Percentiles rank a stretch among this genome's conserved stretches.
Conservation (phyloP, 2,888 invertebrate species). For the Seira ritae region DNA sequence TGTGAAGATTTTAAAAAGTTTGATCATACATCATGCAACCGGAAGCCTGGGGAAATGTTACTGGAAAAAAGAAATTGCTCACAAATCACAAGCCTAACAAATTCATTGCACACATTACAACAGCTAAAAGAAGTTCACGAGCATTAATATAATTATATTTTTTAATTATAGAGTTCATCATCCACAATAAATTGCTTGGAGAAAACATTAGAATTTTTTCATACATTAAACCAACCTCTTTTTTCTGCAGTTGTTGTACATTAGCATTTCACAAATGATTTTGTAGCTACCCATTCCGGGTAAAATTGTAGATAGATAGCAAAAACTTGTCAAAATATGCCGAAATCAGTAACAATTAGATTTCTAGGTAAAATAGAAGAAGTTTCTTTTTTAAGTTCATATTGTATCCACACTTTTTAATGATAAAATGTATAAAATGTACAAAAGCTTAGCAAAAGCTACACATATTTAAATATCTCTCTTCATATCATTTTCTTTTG, state of each 20-base stretch:
- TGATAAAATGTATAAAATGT: conserved; percentile 67
- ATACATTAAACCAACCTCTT: conserved; percentile 25
- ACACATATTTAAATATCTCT: conserved; percentile 49
- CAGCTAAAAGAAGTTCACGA: conserved; percentile 31
- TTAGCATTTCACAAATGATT: conserved; percentile 25
- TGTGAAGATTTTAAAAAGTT: conserved; percentile 30
- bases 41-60: conserved; percentile 52
- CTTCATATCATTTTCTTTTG: conserved; percentile 11
- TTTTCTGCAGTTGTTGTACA: conserved; percentile 16
- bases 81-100: conserved; percentile 43
- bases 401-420: conserved; percentile 36
- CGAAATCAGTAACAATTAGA: conserved; percentile 32
- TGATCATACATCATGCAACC: conserved; percentile 52
- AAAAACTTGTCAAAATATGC: conserved; percentile 31
- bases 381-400: conserved; percentile 19
- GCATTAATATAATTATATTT: conserved; percentile 34
- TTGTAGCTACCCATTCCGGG: conserved; percentile 4
- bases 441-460: conserved; percentile 72
- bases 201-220: not conserved
- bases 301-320: not conserved
- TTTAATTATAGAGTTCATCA: conserved; percentile 8
- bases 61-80: conserved; percentile 25
- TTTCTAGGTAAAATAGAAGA: conserved; percentile 47
- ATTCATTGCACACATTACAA: conserved; percentile 51
- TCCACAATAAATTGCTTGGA: no score